Conservation (phyloP, 2,888 invertebrate species). For the Ichneumon xanthorius region DNA sequence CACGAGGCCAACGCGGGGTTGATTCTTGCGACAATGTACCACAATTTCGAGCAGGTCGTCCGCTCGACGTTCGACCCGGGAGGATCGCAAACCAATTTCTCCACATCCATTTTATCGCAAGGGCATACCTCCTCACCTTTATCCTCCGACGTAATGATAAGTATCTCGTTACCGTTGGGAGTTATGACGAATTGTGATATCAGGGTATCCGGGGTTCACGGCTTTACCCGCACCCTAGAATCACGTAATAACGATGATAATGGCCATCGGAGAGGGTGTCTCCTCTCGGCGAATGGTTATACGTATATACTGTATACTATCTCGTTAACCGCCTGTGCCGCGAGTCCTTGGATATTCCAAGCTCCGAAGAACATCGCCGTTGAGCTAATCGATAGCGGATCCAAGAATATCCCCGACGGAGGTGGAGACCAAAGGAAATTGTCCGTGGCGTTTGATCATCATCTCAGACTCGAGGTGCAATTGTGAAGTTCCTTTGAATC, state of each 20-base stretch:
- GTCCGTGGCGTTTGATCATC: neutral
- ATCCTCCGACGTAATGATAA: slow-evolving; percentile 75
- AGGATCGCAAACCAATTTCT: slow-evolving; percentile 45
- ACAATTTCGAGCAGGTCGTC: slow-evolving; percentile 74
- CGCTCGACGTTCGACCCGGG: slow-evolving; percentile 55
- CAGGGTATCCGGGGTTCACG: slow-evolving; percentile 21
- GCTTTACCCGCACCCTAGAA: slow-evolving; percentile 32
- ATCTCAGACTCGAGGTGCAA: slow-evolving; percentile 12
- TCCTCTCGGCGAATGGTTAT: slow-evolving; percentile 35
- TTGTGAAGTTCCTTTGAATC: neutral
- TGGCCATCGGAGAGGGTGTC: slow-evolving; percentile 36
- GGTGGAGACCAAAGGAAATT: neutral
- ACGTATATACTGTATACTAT: slow-evolving; percentile 21
- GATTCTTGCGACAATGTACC: slow-evolving; percentile 7
- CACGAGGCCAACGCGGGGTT: slow-evolving; percentile 69
- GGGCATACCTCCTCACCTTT: slow-evolving; percentile 26
- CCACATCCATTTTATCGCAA: slow-evolving; percentile 31
- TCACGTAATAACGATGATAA: slow-evolving; percentile 60
- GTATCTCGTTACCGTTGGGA: slow-evolving; percentile 79
- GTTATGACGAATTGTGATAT: slow-evolving; percentile 78
- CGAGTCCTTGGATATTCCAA: neutral
- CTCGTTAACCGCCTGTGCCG: neutral
- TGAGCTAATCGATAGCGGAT: neutral
- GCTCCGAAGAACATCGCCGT: neutral
- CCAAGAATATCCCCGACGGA: neutral